Evolutionary conservation across 2,113 vertebrate species (phyloP).

Genomic region (Hippolais icterina): DNA sequence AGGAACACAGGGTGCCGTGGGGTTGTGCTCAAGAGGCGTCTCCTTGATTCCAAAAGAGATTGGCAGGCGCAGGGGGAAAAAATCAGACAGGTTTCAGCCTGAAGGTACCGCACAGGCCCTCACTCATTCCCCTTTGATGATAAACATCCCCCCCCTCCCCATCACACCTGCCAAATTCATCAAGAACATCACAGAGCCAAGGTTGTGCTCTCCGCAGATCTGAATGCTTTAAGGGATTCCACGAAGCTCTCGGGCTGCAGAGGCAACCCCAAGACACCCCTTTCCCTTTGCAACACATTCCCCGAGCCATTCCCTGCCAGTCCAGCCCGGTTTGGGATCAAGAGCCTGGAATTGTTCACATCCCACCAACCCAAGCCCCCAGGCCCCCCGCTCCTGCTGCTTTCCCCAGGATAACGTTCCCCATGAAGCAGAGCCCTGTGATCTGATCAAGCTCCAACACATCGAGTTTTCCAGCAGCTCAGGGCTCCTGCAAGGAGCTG

Average conservation of each 20-base stretch:
- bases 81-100: constrained; percentile 70
- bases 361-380: background rate
- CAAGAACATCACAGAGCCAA: constrained; percentile 63
- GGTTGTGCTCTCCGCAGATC: background rate
- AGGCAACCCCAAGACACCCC: constrained; percentile 56
- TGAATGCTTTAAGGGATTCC: constrained; percentile 56
- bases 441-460: constrained; percentile 50
- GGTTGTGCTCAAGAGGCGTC: constrained; percentile 55
- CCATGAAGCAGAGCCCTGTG: background rate
- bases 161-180: constrained; percentile 61
- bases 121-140: constrained; percentile 68
- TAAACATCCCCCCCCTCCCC: background rate
- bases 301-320: background rate
- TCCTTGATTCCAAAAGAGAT: constrained; percentile 66
- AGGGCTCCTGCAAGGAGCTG: background rate
- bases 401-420: background rate
- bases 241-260: constrained; percentile 40
- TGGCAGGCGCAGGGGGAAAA: constrained; percentile 60
- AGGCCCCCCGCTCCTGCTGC: background rate
- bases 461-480: background rate
- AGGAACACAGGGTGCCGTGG: constrained; percentile 52
- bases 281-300: background rate
- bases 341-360: background rate
- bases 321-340: background rate
- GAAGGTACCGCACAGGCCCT: constrained; percentile 65